Conservation (phyloP, 2,888 invertebrate genomes). For the Chrysomela aeneicollis region DNA sequence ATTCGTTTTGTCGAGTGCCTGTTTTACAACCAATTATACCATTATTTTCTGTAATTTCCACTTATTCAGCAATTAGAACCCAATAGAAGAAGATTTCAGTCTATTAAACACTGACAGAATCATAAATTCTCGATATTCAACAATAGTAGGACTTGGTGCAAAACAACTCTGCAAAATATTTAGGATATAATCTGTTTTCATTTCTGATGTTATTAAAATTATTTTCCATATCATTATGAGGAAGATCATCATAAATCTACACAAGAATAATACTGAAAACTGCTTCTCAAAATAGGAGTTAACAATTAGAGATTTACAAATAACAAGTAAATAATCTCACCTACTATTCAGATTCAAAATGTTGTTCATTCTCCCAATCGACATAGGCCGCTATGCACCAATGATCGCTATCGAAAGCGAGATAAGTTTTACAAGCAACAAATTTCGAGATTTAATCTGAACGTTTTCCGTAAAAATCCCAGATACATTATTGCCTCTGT, state of each 20-base stretch:
- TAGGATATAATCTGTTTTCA: too few relatives aligned
- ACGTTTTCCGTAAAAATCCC: conserved; percentile 2
- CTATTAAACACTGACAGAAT: neutral
- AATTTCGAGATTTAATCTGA: conserved; percentile 5
- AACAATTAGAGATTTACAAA: too few relatives aligned
- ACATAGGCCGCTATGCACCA: neutral
- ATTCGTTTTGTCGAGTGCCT: neutral
- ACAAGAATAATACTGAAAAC: too few relatives aligned
- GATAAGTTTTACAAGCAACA: conserved; percentile 7
- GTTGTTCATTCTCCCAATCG: neutral
- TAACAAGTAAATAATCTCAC: too few relatives aligned
- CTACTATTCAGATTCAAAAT: neutral
- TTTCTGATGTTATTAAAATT: too few relatives aligned
- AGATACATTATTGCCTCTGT: conserved; percentile 3
- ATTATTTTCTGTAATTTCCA: neutral
- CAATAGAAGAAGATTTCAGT: neutral
- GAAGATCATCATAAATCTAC: too few relatives aligned
- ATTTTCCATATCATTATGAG: too few relatives aligned
- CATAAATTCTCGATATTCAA: neutral
- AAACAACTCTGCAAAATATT: neutral
- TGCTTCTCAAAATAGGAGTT: too few relatives aligned
- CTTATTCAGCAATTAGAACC: neutral
- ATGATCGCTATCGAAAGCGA: neutral
- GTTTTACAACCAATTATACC: neutral
- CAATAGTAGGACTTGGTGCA: neutral